These are phyloP conservation scores for Acropora tenuis DNA, from an alignment of 64 coral and sea anemone species.

Conservation along the genomic window DNA sequence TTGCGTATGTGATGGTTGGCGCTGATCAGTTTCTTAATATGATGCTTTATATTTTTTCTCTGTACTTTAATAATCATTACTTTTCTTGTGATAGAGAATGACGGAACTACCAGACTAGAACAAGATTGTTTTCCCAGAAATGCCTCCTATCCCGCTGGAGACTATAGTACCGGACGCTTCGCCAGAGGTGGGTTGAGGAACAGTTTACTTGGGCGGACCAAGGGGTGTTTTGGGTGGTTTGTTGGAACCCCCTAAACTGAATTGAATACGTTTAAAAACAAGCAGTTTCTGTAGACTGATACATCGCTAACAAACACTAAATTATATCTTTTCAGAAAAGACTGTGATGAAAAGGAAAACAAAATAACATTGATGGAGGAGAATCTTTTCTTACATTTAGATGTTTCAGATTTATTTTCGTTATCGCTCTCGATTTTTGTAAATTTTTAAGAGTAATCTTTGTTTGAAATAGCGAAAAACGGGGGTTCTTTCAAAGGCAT, in stretches of 20 bases:
- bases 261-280: background rate
- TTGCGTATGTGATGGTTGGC: conserved; percentile 15
- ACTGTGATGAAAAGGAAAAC: background rate
- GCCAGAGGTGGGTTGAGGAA: conserved; percentile 63
- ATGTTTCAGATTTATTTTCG: conserved; percentile 16
- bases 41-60: background rate
- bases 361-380: conserved; percentile 11
- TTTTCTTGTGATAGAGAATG: conserved; percentile 75
- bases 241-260: background rate
- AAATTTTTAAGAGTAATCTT: background rate
- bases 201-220: background rate
- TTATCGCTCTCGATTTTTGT: conserved; percentile 10
- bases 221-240: background rate
- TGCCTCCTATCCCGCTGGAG: conserved; percentile 95
- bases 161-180: conserved; percentile 97
- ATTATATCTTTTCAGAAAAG: background rate
- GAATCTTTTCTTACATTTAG: background rate
- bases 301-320: background rate
- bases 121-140: conserved; percentile 98
- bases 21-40: background rate
- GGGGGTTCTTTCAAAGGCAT: background rate
- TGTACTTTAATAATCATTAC: background rate
- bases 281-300: background rate
- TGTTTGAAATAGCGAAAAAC: conserved; percentile 11
- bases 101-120: conserved; percentile 99